Base-by-base conservation (phyloP, 2,797 vertebrate species). In the Tapera naevia region DNA sequence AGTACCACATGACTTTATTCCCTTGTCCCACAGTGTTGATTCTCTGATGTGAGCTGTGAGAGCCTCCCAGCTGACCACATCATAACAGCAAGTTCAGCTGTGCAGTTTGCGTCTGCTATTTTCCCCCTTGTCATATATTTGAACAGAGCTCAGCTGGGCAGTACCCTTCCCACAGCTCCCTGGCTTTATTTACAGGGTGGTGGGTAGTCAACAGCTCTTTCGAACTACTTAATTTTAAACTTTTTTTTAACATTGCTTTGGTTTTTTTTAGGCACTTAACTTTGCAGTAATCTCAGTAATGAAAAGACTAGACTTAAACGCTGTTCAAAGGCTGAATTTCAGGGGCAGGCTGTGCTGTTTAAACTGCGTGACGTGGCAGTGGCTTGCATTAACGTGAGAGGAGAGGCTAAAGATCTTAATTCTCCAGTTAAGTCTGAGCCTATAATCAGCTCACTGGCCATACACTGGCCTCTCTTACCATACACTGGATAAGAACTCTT, bases 381-480 rank as follows among this genome's bases (percentile, higher is more conserved):
- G 30, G 35, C 39, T 66, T 71, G 71, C 85, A 80, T 82, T 92
- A 95, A 66, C 0, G 3, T 58, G 30, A 91, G 73, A 72, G 28
- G 41, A 79, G 61, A 89, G 17, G 57, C 9, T 1, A 11, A 76
- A 35, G 69, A 73, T 57, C 72, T 93, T 78, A 91, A 86, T 64
- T 95, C 25, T 91, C 61, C 69, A 69, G 4, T 48, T 85, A 89
- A 88, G 25, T n/a, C 57, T 89, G 60, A 89, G 80, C 66, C 67
- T 81, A 41, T 90, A 93, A 90, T 90, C 78, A 88, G 80, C 74
- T 90, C 71, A 74, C 23, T 27, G 81, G n/a, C 50, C 25, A 16
- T 25, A 76, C 51, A 48, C 22, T 62, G 51, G 45, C 53, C 69
- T 89, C 30, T 87, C 35, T 75, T 70, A 39, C 24, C 0, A 0